Evolutionary conservation across 2,888 invertebrate species (phyloP).

Genomic region (Ormyrus labotus): DNA sequence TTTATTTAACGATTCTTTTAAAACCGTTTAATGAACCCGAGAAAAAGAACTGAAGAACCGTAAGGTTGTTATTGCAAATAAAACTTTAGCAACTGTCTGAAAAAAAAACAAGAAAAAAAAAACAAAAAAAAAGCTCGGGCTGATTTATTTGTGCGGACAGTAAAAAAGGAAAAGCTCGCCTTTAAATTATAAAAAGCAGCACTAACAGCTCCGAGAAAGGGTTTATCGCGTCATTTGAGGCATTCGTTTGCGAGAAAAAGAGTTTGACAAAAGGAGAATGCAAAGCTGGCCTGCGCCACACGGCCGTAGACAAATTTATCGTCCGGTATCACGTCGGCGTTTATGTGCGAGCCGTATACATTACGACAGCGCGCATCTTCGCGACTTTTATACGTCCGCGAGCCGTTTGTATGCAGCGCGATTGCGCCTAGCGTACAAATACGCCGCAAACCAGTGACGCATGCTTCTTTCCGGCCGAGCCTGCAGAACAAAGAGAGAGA

Average conservation of each 20-base stretch:
- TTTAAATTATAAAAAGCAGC: not conserved
- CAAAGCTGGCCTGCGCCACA: not conserved
- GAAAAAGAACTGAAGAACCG: too few relatives aligned
- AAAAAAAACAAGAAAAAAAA: too few relatives aligned
- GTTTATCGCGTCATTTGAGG: not conserved
- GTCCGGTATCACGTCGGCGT: conserved; percentile 30
- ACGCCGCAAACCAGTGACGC: conserved; percentile 25
- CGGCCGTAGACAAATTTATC: conserved; percentile 41
- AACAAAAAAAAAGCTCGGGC: too few relatives aligned
- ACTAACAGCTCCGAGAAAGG: not conserved
- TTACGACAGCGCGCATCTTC: conserved; percentile 34
- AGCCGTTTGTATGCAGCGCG: conserved; percentile 52
- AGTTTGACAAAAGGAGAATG: not conserved
- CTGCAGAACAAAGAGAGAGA: conserved; percentile 31
- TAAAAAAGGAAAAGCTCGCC: too few relatives aligned
- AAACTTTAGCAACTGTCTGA: too few relatives aligned
- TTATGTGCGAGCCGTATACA: conserved; percentile 46
- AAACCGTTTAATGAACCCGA: too few relatives aligned
- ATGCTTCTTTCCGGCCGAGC: conserved; percentile 44
- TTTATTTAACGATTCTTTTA: too few relatives aligned
- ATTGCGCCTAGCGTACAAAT: conserved; percentile 38
- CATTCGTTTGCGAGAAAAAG: not conserved
- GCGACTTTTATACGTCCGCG: conserved; percentile 33
- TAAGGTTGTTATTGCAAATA: too few relatives aligned
- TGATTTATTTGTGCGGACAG: too few relatives aligned